Evolutionary conservation across 2,888 invertebrate genomes (phyloP), one percentile per base, ranked within the genome.

Genomic region (Pycnomerus fuliginosus): DNA sequence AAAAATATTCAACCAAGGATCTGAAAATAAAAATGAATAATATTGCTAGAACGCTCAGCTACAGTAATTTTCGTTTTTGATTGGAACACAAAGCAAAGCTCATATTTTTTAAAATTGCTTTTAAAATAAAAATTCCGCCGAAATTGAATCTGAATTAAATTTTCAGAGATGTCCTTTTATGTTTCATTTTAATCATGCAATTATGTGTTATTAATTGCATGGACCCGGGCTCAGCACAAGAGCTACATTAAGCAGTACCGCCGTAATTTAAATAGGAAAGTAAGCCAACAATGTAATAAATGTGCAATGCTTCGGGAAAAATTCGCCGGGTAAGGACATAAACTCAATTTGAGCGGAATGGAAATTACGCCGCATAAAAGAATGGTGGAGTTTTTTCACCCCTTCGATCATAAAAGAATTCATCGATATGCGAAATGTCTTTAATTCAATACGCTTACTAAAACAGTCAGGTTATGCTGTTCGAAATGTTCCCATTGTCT

Each of bases 391-490:
- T 47, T 53, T 51, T 46, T 47, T 47, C 47, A 44, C 44, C 45
- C 43, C 31, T 42, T 48, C 48, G 43, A 39, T 47, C 46, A 55
- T 56, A 58, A 58, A 56, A 55, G 31, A 41, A 33, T 24, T 53
- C 56, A 55, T 61, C 58, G 58, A 60, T 61, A 61, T 61, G 60
- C 61, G 58, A 59, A 59, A 59, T 51, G 60, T 52, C 54, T 57
- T 60, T 62, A 62, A 62, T 62, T 62, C 59, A 62, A 62, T 60
- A 55, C 56, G 53, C 46, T 53, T 50, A 45, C 45, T 43, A 50
- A 53, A 53, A 52, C 40, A 50, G 49, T 49, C 50, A 50, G 52
- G 53, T 54, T 53, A 50, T 51, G 50, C 41, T 49, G 47, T 37
- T 41, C 23, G 46, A 49, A 52, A 55, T 48, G 54, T 48, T 43